Conservation (phyloP, 2,888 invertebrate species). For the Criorhina ranunculi region DNA sequence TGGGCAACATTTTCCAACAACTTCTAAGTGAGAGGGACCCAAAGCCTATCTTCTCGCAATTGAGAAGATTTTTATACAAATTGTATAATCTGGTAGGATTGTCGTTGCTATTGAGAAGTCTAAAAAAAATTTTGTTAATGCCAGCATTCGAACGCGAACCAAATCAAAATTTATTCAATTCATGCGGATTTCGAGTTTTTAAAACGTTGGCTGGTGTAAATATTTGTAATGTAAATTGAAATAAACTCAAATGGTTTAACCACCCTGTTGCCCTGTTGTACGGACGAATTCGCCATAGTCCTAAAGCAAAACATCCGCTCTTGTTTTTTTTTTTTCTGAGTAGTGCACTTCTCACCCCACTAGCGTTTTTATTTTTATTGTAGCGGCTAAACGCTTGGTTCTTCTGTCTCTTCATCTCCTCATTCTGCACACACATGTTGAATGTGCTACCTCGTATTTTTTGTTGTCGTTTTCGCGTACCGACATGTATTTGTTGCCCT, state of each 20-base stretch:
- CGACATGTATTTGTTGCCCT: slow-evolving; percentile 49
- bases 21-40: no score
- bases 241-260: neutral
- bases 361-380: slow-evolving; percentile 34
- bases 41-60: no score
- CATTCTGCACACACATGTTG: slow-evolving; percentile 65
- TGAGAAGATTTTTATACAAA: no score
- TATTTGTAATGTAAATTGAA: no score
- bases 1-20: no score
- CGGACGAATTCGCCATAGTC: slow-evolving; percentile 8
- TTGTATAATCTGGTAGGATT: no score
- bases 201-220: no score
- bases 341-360: slow-evolving; percentile 40
- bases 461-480: neutral
- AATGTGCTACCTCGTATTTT: slow-evolving; percentile 23
- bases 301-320: slow-evolving; percentile 53
- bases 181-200: no score
- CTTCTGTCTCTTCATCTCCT: slow-evolving; percentile 40
- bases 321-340: slow-evolving; percentile 4
- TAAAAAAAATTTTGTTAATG: no score
- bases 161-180: no score
- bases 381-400: slow-evolving; percentile 38
- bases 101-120: no score
- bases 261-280: slow-evolving; percentile 47
- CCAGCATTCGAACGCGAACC: no score